Evolutionary conservation across 2,888 invertebrate species (phyloP).

Genomic region (Scrobipalpa costella): DNA sequence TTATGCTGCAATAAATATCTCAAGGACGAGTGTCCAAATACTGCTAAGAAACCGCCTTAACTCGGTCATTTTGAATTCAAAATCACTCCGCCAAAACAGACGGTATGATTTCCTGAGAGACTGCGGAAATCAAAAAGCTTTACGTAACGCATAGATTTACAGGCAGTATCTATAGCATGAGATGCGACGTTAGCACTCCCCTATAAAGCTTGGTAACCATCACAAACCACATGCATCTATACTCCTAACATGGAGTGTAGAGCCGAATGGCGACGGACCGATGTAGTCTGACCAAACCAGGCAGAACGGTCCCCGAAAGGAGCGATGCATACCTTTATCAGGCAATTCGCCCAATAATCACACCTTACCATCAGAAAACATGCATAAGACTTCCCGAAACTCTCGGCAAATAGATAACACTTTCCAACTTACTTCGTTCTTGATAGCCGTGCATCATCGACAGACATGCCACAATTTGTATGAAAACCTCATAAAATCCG

Average conservation of each 20-base stretch:
- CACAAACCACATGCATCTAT: neutral
- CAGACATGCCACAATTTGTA: neutral
- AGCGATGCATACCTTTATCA: conserved; percentile 4
- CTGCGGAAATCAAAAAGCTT: neutral
- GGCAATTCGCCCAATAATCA: neutral
- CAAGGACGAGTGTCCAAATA: neutral
- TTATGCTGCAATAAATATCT: neutral
- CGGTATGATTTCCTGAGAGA: neutral
- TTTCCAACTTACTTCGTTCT: neutral
- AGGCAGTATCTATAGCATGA: neutral
- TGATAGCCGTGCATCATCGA: neutral
- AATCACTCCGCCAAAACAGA: neutral
- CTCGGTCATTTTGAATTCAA: neutral
- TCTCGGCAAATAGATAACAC: neutral
- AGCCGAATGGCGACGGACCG: neutral
- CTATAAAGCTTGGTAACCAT: conserved; percentile 2
- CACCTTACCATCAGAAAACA: neutral
- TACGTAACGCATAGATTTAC: neutral
- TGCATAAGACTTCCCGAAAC: neutral
- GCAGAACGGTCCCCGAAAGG: neutral
- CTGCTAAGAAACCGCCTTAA: neutral
- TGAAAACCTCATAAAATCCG: neutral
- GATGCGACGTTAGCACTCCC: neutral
- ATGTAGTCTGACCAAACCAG: conserved; percentile 1
- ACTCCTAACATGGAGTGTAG: neutral